A percentile compares a stretch with the other conserved stretches of the same genome.
These are phyloP conservation scores for Glaucopsyche alexis DNA, from an alignment of 2,888 invertebrate genomes.

Conservation along the genomic window DNA sequence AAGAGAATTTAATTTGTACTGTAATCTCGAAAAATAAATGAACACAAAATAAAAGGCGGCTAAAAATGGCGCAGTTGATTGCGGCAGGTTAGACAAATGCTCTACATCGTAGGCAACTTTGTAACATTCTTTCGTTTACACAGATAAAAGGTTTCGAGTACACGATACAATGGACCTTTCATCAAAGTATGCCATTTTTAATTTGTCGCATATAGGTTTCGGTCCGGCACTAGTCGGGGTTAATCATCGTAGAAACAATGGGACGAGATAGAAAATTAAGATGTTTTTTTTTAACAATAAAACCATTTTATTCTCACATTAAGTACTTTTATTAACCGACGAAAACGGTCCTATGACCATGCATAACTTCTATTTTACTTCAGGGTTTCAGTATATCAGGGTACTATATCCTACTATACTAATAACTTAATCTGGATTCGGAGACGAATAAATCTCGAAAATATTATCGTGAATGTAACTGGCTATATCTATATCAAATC, in stretches of 20 bases:
- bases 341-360: neutral
- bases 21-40: slow-evolving; percentile 30
- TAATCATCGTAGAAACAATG: neutral
- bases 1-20: slow-evolving; percentile 24
- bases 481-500: neutral
- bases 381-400: too few species aligned
- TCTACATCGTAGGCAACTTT: slow-evolving; percentile 34
- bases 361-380: neutral
- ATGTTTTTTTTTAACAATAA: neutral
- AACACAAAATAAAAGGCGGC: slow-evolving; percentile 31
- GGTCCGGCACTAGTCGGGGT: neutral
- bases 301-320: neutral
- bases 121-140: slow-evolving; percentile 34
- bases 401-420: too few species aligned
- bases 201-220: slow-evolving; percentile 3
- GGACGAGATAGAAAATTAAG: neutral
- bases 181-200: slow-evolving; percentile 18
- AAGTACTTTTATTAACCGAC: neutral
- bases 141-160: slow-evolving; percentile 34
- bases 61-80: slow-evolving; percentile 40
- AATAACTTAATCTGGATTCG: too few species aligned
- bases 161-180: slow-evolving; percentile 12
- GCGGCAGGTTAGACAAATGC: slow-evolving; percentile 54
- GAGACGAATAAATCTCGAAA: too few species aligned
- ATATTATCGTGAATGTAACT: too few species aligned